Conservation (phyloP, 1,140 invertebrate species). For the Ectropis grisescens region DNA sequence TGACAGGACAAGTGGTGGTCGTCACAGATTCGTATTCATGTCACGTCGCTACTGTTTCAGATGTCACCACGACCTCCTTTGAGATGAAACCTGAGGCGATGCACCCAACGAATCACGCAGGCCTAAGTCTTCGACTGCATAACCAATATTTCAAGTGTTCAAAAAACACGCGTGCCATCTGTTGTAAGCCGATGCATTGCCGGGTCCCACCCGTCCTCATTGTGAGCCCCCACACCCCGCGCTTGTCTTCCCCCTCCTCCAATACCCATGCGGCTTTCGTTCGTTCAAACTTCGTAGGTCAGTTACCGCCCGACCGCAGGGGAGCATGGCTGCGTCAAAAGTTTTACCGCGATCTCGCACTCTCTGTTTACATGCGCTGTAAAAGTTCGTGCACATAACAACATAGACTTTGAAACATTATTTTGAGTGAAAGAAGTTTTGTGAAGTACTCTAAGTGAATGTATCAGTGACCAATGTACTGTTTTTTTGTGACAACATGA, state of each 20-base stretch:
- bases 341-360: constrained; percentile 57
- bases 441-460: constrained; percentile 29
- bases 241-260: constrained; percentile 24
- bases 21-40: too few species aligned
- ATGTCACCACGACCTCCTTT: constrained; percentile 47
- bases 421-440: constrained; percentile 46
- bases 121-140: constrained; percentile 55
- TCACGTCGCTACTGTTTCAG: constrained; percentile 35
- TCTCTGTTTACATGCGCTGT: constrained; percentile 63
- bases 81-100: constrained; percentile 52
- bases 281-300: constrained; percentile 71
- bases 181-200: constrained; percentile 62
- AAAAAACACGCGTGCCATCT: constrained; percentile 67
- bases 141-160: constrained; percentile 61
- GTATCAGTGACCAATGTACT: constrained; percentile 56
- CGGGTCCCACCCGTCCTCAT: constrained; percentile 49
- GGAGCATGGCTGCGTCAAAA: constrained; percentile 68
- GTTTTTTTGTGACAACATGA: constrained; percentile 50
- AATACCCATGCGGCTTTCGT: constrained; percentile 65
- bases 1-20: too few species aligned
- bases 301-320: constrained; percentile 69
- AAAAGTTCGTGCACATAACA: constrained; percentile 38
- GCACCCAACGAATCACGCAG: constrained; percentile 55
- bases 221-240: constrained; percentile 33
- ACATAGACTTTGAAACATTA: constrained; percentile 36